A percentile compares a stretch with the other conserved stretches of the same genome.
These are phyloP conservation scores for Aldrovandia affinis DNA, from an alignment of 2,797 vertebrate genomes.

Conservation along the genomic window DNA sequence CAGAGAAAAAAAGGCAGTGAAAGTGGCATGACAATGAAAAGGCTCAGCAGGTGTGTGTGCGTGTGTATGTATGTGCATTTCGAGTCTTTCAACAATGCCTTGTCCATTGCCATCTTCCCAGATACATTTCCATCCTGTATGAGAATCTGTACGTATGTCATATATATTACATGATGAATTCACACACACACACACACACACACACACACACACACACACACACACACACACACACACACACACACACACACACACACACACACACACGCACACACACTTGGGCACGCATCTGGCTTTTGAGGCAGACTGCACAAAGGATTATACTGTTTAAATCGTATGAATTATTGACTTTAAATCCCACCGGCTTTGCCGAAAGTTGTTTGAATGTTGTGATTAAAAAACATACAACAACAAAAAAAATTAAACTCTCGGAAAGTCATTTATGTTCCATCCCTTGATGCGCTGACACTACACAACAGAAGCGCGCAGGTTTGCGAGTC, in stretches of 20 bases:
- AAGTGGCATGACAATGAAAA: not conserved
- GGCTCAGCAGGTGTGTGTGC: not conserved
- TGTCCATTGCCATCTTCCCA: not conserved
- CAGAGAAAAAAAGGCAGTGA: not conserved
- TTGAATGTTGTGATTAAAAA: constrained; percentile 8
- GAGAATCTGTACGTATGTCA: not conserved
- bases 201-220: constrained; percentile 25
- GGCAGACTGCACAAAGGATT: not conserved
- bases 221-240: constrained; percentile 16
- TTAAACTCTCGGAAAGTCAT: constrained; percentile 6
- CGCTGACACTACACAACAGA: not conserved
- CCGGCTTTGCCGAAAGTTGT: not conserved
- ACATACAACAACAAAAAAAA: not conserved
- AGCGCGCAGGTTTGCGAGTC: not conserved
- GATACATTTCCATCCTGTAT: not conserved
- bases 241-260: constrained; percentile 25
- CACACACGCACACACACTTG: not conserved
- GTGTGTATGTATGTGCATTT: not conserved
- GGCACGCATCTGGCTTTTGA: not conserved
- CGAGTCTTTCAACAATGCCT: not conserved
- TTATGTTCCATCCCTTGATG: constrained; percentile 17
- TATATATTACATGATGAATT: not conserved
- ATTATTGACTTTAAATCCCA: constrained; percentile 1
- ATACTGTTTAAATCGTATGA: not conserved
- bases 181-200: constrained; percentile 20